phyloP scores from a whole-genome alignment of 1,140 invertebrate genomes.

The Orchestia grillus region DNA sequence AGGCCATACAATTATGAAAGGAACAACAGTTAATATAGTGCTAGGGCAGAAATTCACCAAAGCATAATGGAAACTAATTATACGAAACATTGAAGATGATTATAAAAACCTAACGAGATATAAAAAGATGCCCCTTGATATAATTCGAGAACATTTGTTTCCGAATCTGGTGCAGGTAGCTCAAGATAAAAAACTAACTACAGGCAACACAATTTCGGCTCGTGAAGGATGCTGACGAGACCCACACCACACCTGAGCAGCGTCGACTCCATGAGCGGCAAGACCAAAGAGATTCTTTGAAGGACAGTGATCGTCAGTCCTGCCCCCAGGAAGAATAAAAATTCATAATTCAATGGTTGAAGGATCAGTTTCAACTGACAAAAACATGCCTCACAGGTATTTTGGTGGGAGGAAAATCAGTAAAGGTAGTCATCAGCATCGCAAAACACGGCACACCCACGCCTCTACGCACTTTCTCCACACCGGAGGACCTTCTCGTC shows the following conservation, averaged over 20 bases:
- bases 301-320: not conserved
- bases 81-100: not conserved
- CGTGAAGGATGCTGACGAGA: not conserved
- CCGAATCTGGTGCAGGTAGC: not conserved
- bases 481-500: not conserved
- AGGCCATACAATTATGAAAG: not conserved
- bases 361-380: not conserved
- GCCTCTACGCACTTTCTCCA: not conserved
- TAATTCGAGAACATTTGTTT: not conserved
- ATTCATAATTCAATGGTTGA: not conserved
- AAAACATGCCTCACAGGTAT: not conserved
- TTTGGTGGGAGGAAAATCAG: not conserved
- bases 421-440: not conserved
- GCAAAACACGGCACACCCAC: not conserved
- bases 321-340: not conserved
- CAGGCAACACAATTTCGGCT: not conserved
- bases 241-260: not conserved
- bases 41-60: not conserved
- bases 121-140: not conserved
- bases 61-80: not conserved
- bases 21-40: not conserved
- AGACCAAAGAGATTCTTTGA: not conserved
- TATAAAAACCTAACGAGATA: not conserved
- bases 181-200: not conserved
- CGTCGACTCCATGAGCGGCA: not conserved